phyloP scores from a whole-genome alignment of 2,797 vertebrate genomes.

The Lutjanus argentimaculatus region DNA sequence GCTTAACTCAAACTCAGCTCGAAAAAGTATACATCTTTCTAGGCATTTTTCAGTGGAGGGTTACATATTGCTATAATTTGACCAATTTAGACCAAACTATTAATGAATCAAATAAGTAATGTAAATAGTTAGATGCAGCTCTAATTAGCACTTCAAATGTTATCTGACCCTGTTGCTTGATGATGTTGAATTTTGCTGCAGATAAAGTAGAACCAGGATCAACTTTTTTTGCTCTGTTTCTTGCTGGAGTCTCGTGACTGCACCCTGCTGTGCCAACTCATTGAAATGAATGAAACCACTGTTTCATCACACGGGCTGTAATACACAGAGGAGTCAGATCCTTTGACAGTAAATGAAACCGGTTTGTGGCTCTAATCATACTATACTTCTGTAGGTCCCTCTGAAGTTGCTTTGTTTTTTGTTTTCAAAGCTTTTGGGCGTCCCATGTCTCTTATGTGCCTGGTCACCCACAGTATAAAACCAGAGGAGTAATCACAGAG shows the following conservation, averaged over 20 bases:
- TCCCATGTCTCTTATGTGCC: constrained; percentile 33
- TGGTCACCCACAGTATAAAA: constrained; percentile 49
- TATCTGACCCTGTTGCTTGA: background rate
- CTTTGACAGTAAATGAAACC: constrained; percentile 41
- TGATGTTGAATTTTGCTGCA: constrained; percentile 6
- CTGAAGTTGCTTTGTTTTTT: constrained; percentile 39
- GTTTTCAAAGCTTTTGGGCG: constrained; percentile 34
- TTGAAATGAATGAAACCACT: constrained; percentile 40
- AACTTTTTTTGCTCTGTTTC: background rate
- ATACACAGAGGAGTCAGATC: background rate
- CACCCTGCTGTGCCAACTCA: constrained; percentile 22
- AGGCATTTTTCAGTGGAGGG: no score
- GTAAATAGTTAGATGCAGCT: background rate
- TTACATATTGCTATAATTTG: no score
- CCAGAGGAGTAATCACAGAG: constrained; percentile 51
- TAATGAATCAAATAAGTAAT: background rate
- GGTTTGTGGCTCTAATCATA: constrained; percentile 29
- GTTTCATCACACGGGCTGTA: constrained; percentile 31
- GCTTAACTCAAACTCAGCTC: no score
- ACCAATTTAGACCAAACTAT: background rate
- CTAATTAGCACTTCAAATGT: background rate
- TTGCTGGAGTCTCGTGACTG: constrained; percentile 6
- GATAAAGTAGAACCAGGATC: constrained; percentile 3
- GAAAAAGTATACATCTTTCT: no score
- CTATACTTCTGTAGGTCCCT: constrained; percentile 16